Conservation (phyloP, 2,113 vertebrate species). For the Archilochus colubris region DNA sequence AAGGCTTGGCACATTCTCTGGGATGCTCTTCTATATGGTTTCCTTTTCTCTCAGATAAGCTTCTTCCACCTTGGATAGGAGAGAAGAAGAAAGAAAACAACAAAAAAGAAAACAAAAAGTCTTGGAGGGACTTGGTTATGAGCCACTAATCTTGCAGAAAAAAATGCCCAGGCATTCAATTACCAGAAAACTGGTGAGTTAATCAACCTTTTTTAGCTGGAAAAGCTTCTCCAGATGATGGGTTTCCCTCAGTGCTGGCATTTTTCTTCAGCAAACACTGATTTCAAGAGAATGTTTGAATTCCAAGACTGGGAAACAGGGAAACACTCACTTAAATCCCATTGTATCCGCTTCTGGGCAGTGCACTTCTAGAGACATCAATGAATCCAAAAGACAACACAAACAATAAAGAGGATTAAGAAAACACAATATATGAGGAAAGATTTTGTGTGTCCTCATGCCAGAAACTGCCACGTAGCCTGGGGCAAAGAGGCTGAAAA, state of each 20-base stretch:
- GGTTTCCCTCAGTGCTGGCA: background rate
- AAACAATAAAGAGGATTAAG: conserved; percentile 15
- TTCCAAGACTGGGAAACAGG: background rate
- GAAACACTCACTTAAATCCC: background rate
- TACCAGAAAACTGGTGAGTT: background rate
- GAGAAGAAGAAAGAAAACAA: background rate
- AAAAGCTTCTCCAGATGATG: background rate
- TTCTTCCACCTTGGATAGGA: background rate
- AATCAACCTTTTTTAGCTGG: background rate
- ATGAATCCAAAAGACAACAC: background rate
- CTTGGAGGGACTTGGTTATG: background rate
- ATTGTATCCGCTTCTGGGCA: background rate
- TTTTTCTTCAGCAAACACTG: background rate
- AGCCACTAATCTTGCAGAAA: background rate
- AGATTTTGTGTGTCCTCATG: background rate
- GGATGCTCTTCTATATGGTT: background rate
- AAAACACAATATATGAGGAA: background rate
- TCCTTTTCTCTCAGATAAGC: background rate
- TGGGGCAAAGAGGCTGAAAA: background rate
- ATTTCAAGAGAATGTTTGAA: background rate
- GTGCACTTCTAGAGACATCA: background rate
- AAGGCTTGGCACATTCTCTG: background rate
- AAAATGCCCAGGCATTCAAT: background rate
- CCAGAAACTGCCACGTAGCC: background rate
- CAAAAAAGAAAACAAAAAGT: background rate